Evolutionary conservation across 1,140 invertebrate genomes (phyloP).

Genomic region (Drosophila obscura): DNA sequence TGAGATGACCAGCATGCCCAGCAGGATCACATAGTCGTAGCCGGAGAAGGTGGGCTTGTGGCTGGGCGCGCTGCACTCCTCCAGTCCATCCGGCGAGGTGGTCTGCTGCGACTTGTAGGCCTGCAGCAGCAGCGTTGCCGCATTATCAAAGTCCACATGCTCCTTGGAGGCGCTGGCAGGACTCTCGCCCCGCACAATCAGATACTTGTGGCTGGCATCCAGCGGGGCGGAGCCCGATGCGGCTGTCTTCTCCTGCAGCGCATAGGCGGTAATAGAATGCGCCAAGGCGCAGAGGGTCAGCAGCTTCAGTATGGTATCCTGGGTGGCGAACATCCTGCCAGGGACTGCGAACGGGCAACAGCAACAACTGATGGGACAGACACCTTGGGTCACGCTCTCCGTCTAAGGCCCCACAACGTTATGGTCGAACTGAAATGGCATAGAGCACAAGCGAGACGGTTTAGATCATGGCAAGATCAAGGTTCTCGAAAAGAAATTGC

Average conservation of each 20-base stretch:
- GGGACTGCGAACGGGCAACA: not conserved
- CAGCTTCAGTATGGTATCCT: conserved; percentile 66
- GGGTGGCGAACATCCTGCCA: conserved; percentile 58
- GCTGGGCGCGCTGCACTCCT: conserved; percentile 73
- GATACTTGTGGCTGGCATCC: conserved; percentile 64
- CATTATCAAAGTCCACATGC: conserved; percentile 65
- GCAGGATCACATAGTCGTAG: conserved; percentile 87
- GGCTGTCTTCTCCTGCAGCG: conserved; percentile 32
- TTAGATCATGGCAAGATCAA: conserved; percentile 68
- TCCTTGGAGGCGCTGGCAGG: conserved; percentile 50
- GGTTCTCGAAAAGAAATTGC: conserved; percentile 58
- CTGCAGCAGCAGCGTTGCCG: conserved; percentile 55
- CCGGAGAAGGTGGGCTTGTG: conserved; percentile 74
- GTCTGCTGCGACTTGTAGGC: conserved; percentile 47
- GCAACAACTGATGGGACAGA: not conserved
- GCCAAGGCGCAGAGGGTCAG: conserved; percentile 75
- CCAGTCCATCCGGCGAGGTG: conserved; percentile 10
- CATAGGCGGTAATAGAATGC: conserved; percentile 65
- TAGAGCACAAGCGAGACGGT: conserved; percentile 12
- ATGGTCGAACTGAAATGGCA: conserved; percentile 42
- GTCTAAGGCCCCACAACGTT: conserved; percentile 26
- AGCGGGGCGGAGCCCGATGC: conserved; percentile 22
- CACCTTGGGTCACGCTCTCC: conserved; percentile 52
- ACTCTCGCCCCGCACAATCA: conserved; percentile 68
- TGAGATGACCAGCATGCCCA: conserved; percentile 88